These are phyloP conservation scores for Hemibagrus wyckioides DNA, from an alignment of 2,113 vertebrate genomes.

Conservation along the genomic window DNA sequence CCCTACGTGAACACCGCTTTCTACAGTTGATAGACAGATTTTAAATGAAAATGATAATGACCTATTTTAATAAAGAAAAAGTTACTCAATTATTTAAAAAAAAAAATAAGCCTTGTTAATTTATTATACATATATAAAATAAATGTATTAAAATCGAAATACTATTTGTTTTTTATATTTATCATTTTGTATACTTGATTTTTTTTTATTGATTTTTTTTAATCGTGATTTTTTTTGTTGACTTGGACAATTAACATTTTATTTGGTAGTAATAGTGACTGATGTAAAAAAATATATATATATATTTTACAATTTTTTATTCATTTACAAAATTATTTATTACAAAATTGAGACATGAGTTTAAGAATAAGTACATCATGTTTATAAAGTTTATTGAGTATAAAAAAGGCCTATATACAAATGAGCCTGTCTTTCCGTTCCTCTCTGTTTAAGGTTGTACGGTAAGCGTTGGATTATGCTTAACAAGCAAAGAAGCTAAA, in stretches of 20 bases:
- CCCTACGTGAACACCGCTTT: not conserved
- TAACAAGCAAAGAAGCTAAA: not conserved
- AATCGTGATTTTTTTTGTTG: not conserved
- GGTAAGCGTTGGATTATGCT: not conserved
- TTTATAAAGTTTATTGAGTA: not conserved
- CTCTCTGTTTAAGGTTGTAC: not conserved
- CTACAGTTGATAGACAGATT: not conserved
- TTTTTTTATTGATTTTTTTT: not conserved
- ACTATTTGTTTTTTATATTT: not conserved
- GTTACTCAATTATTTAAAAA: not conserved
- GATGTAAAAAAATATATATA: not conserved
- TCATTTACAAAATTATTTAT: not conserved
- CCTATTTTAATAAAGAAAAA: not conserved
- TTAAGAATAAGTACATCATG: not conserved
- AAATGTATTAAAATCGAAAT: not conserved
- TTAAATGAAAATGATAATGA: not conserved
- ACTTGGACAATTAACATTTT: not conserved
- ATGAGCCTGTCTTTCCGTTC: not conserved
- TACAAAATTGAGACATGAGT: not conserved
- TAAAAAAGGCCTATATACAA: not conserved
- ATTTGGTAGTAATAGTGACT: not conserved
- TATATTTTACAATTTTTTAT: not conserved
- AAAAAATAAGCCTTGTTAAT: not conserved
- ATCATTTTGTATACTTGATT: too few species aligned
- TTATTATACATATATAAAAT: too few species aligned